Conservation (phyloP, 2,113 vertebrate species). For the Bostrychus sinensis region DNA sequence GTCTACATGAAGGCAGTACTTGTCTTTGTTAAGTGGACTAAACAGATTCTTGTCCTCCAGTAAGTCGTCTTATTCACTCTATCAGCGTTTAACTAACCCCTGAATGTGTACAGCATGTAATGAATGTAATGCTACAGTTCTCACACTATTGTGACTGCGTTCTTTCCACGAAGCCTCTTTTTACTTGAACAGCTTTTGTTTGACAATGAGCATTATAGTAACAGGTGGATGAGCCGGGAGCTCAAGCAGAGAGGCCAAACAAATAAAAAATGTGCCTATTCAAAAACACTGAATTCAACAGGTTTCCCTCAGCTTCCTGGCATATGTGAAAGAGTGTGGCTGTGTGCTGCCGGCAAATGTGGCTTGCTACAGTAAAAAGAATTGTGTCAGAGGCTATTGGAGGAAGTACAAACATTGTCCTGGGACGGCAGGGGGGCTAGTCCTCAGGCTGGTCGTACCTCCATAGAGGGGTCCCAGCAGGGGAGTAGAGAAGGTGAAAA, state of each 20-base stretch:
- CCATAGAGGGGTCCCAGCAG: slow-evolving; percentile 51
- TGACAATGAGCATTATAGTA: not conserved
- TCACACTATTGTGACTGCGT: slow-evolving; percentile 6
- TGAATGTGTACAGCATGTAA: not conserved
- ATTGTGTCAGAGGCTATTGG: slow-evolving; percentile 23
- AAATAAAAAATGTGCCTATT: slow-evolving; percentile 48
- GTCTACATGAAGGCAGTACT: too few relatives aligned
- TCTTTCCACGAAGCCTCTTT: slow-evolving; percentile 14
- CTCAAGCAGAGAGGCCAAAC: slow-evolving; percentile 51
- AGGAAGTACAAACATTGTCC: slow-evolving; percentile 47
- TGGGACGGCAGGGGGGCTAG: slow-evolving; percentile 40
- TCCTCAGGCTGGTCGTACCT: slow-evolving; percentile 69
- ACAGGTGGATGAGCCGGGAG: slow-evolving; percentile 35
- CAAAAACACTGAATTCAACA: slow-evolving; percentile 52
- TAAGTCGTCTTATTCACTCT: not conserved
- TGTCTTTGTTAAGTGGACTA: too few relatives aligned
- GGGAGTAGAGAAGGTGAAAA: slow-evolving; percentile 64
- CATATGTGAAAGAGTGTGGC: slow-evolving; percentile 11
- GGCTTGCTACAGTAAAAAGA: slow-evolving; percentile 16
- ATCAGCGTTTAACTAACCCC: not conserved
- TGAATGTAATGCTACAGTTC: slow-evolving; percentile 4
- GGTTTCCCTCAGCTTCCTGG: slow-evolving; percentile 30
- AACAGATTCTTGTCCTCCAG: not conserved
- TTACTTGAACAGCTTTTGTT: slow-evolving; percentile 5
- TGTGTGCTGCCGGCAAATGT: slow-evolving; percentile 23